phyloP scores from a whole-genome alignment of 2,113 vertebrate species.

The Glaucidium brasilianum region DNA sequence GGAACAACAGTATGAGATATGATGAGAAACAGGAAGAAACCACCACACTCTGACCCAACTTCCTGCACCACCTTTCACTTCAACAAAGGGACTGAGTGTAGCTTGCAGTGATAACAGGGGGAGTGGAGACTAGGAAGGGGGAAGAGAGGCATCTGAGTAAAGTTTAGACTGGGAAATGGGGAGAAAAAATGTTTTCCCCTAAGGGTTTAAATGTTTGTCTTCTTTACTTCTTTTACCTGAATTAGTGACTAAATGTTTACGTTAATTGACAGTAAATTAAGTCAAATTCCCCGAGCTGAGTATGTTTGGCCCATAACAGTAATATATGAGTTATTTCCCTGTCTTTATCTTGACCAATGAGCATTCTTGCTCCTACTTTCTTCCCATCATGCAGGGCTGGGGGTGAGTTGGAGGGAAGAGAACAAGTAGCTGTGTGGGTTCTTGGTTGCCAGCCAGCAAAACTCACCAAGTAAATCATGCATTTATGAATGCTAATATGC shows the following conservation, averaged over 20 bases:
- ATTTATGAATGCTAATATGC: background rate
- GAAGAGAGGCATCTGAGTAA: background rate
- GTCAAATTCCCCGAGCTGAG: background rate
- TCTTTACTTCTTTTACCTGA: background rate
- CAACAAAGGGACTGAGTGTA: background rate
- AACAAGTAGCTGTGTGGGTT: rapidly evolving
- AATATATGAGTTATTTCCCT: background rate
- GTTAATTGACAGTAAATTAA: background rate
- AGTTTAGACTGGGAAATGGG: background rate
- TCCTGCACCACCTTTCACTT: background rate
- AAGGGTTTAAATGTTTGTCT: background rate
- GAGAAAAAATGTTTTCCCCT: background rate
- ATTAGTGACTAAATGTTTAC: background rate
- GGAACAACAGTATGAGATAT: background rate
- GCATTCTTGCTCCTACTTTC: background rate
- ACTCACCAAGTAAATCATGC: background rate
- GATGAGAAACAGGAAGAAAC: background rate
- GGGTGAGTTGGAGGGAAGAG: background rate
- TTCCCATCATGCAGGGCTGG: background rate
- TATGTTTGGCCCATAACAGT: background rate
- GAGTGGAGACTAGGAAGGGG: background rate
- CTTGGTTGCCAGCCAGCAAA: background rate
- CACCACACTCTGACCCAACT: rapidly evolving
- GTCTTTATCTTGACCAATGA: background rate
- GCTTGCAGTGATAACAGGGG: background rate